Evolutionary conservation across 2,797 vertebrate species (phyloP).

Genomic region (Picus viridis): DNA sequence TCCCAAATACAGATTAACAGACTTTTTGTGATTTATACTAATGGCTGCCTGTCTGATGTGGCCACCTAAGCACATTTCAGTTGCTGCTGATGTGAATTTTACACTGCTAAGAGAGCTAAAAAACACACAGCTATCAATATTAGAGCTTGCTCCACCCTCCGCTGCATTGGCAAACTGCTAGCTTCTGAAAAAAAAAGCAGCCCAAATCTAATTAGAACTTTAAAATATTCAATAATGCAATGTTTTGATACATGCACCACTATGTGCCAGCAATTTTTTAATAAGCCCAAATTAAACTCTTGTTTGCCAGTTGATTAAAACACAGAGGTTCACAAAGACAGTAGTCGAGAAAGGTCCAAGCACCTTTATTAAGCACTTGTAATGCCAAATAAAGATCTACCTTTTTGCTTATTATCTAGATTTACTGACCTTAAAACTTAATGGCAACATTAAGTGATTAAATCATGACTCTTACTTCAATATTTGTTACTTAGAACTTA

Average conservation of each 20-base stretch:
- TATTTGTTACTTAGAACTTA: constrained; percentile 59
- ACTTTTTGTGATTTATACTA: background rate
- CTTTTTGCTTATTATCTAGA: constrained; percentile 58
- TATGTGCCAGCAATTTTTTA: constrained; percentile 45
- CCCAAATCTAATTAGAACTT: constrained; percentile 49
- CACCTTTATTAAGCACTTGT: constrained; percentile 45
- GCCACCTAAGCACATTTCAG: background rate
- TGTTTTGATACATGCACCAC: background rate
- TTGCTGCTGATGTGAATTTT: background rate
- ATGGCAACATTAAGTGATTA: constrained; percentile 61
- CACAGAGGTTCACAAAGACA: constrained; percentile 31
- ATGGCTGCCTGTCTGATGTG: background rate
- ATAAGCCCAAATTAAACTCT: constrained; percentile 54
- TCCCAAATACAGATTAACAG: background rate
- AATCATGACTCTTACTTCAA: constrained; percentile 30
- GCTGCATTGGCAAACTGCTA: background rate
- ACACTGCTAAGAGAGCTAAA: background rate
- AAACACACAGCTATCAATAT: background rate
- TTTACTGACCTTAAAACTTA: constrained; percentile 59
- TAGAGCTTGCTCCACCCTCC: background rate
- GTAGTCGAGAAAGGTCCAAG: constrained; percentile 38
- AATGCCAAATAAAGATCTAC: constrained; percentile 50
- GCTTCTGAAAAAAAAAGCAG: background rate
- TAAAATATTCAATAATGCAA: constrained; percentile 55
- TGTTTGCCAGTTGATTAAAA: constrained; percentile 50